Conservation (phyloP, 2,797 vertebrate genomes). For the Acomys russatus region DNA sequence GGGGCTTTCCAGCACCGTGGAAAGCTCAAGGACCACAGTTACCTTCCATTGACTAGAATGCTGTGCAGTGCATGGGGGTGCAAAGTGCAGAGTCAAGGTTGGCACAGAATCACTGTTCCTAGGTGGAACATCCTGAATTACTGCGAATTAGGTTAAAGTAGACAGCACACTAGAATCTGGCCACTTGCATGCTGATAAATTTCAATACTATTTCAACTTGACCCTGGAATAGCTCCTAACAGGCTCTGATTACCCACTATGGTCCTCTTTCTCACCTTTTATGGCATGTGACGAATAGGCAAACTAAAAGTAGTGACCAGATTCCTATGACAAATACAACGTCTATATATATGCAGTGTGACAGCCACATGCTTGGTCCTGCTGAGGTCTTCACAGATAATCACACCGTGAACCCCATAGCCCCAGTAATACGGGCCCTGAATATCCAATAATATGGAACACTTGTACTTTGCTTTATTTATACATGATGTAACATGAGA, state of each 20-base stretch:
- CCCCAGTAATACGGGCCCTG: background rate
- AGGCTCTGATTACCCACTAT: background rate
- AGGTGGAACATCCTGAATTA: background rate
- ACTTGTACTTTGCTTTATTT: slow-evolving; percentile 27
- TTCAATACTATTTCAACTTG: background rate
- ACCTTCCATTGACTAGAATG: background rate
- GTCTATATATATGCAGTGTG: background rate
- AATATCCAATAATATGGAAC: background rate
- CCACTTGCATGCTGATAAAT: background rate
- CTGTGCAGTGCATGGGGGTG: too few species aligned
- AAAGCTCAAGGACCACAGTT: background rate
- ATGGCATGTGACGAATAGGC: background rate
- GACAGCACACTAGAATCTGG: too few species aligned
- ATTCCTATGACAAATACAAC: background rate
- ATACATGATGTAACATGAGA: background rate
- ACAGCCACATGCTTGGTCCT: background rate
- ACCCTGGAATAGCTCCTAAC: background rate
- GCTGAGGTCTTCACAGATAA: background rate
- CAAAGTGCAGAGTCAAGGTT: background rate
- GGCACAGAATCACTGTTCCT: background rate
- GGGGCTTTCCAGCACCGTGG: background rate
- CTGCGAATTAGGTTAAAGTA: background rate
- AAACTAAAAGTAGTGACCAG: background rate
- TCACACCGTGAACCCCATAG: background rate
- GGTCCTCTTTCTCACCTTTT: background rate